A percentile compares a stretch with the other conserved stretches of the same genome.
Conservation (phyloP, 2,797 vertebrate species). For the Hyperoplus lanceolatus region DNA sequence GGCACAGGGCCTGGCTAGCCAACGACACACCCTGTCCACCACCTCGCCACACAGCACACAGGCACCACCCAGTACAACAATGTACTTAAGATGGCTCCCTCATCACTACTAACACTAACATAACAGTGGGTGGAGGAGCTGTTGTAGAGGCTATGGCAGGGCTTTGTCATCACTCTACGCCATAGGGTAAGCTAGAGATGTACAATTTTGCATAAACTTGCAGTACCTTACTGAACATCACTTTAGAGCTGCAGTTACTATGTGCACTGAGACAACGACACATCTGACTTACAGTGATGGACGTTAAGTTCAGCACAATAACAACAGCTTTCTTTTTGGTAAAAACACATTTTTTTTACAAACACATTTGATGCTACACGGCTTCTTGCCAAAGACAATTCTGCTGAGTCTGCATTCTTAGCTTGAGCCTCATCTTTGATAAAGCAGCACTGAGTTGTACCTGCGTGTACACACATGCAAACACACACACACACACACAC, state of each 20-base stretch:
- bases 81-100: conserved; percentile 77
- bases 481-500: conserved; percentile 13
- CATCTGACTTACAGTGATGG: conserved; percentile 39
- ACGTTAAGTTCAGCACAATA: conserved; percentile 35
- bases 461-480: conserved; percentile 31
- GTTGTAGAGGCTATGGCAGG: conserved; percentile 60
- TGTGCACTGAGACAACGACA: conserved; percentile 14
- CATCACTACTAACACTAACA: conserved; percentile 74
- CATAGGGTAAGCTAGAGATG: conserved; percentile 26
- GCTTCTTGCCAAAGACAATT: conserved; percentile 44
- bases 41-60: conserved; percentile 65
- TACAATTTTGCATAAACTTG: conserved; percentile 24
- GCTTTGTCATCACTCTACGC: conserved; percentile 57
- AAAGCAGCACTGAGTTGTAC: conserved; percentile 52
- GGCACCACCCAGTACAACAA: conserved; percentile 81
- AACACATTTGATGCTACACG: conserved; percentile 48
- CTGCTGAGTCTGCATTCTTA: conserved; percentile 66
- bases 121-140: conserved; percentile 65
- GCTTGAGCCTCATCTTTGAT: conserved; percentile 63
- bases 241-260: conserved; percentile 6
- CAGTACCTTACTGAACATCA: conserved; percentile 2
- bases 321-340: conserved; percentile 38
- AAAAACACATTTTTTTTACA: conserved; percentile 42
- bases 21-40: conserved; percentile 78
- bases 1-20: conserved; percentile 83